Evolutionary conservation across 2,888 invertebrate genomes (phyloP).

Genomic region (Sceliomorpha sp.): DNA sequence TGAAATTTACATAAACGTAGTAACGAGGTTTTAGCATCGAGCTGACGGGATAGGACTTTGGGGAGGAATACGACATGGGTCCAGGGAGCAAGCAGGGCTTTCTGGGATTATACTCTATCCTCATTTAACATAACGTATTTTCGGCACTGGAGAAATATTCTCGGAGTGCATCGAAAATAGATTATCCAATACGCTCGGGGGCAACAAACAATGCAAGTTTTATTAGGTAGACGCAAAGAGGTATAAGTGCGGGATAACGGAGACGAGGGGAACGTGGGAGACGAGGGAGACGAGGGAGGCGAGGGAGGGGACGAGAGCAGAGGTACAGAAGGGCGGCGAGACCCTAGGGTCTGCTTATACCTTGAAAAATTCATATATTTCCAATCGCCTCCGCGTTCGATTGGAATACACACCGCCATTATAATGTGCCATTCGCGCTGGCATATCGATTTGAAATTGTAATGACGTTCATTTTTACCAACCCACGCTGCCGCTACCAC

Average conservation of each 20-base stretch:
- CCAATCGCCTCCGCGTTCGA: constrained; percentile 17
- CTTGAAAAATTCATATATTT: constrained; percentile 37
- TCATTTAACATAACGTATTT: constrained; percentile 29
- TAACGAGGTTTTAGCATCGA: constrained; percentile 10
- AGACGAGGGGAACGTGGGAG: too few relatives aligned
- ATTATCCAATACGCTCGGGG: constrained; percentile 34
- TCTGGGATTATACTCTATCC: constrained; percentile 20
- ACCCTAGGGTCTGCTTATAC: constrained; percentile 25
- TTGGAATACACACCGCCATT: constrained; percentile 14
- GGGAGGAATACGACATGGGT: constrained; percentile 10
- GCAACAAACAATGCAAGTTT: constrained; percentile 45
- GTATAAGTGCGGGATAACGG: too few relatives aligned
- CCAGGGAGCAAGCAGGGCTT: constrained; percentile 12
- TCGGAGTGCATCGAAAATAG: constrained; percentile 36
- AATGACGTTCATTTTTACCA: constrained; percentile 56
- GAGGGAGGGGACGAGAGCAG: not conserved
- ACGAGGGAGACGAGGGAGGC: too few relatives aligned
- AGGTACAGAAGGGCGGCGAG: too few relatives aligned
- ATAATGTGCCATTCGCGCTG: constrained; percentile 21
- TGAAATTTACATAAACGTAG: constrained; percentile 4
- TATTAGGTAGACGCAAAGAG: constrained; percentile 40
- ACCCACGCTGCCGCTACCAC: constrained; percentile 22
- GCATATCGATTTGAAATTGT: constrained; percentile 55
- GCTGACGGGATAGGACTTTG: constrained; percentile 1
- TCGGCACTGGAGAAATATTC: constrained; percentile 12